Evolutionary conservation across 2,888 invertebrate genomes (phyloP).

Genomic region (Copidosoma aretas): DNA sequence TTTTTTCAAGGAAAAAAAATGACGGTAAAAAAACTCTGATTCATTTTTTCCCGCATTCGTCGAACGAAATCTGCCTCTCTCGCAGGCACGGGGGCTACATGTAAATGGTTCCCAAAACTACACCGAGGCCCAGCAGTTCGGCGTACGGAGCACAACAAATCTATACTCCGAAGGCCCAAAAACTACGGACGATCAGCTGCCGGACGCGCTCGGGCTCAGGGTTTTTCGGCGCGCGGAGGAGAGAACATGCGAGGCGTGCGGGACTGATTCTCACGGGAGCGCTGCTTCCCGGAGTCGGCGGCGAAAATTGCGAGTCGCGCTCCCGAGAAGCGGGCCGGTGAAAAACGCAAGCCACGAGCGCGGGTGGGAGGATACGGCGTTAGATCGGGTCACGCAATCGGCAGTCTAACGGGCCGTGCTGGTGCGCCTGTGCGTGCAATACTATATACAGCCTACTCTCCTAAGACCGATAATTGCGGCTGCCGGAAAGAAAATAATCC

Average conservation of each 20-base stretch:
- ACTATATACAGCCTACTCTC: background rate
- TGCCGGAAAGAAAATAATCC: constrained; percentile 13
- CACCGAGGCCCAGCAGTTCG: no score
- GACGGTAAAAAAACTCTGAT: background rate
- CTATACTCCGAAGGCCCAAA: no score
- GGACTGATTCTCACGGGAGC: constrained; percentile 29
- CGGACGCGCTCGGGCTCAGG: no score
- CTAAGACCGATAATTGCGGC: constrained; percentile 13
- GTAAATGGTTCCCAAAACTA: background rate
- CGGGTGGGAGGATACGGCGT: no score
- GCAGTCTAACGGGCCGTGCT: background rate
- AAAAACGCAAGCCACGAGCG: no score
- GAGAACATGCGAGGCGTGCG: background rate
- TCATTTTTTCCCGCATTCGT: background rate
- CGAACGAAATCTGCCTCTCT: no score
- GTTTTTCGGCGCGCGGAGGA: no score
- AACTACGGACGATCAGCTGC: no score
- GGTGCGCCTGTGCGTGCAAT: no score
- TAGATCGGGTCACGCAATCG: constrained; percentile 34
- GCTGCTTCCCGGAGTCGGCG: constrained; percentile 28
- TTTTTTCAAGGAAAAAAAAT: background rate
- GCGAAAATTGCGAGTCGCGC: constrained; percentile 35
- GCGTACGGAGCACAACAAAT: no score
- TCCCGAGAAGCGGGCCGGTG: constrained; percentile 34
- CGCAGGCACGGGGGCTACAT: no score